Evolutionary conservation across 2,888 invertebrate genomes (phyloP).

Genomic region (Mesochorus sp.): DNA sequence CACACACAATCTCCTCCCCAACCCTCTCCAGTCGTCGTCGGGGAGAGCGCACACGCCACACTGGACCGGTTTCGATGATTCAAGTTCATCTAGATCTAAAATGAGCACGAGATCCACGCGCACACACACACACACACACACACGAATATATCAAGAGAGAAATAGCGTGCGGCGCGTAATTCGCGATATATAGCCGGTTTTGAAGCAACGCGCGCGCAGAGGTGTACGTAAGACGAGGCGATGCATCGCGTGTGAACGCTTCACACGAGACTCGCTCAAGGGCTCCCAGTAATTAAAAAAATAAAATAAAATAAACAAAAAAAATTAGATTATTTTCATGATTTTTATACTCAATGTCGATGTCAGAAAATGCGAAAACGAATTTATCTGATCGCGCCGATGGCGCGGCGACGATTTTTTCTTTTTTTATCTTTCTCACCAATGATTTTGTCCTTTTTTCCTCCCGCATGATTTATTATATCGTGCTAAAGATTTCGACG

Average conservation of each 20-base stretch:
- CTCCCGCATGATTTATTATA: no score
- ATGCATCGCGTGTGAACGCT: conserved; percentile 52
- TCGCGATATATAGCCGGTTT: conserved; percentile 50
- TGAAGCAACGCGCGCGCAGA: conserved; percentile 3
- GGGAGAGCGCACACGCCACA: conserved; percentile 38
- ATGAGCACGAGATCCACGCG: conserved; percentile 47
- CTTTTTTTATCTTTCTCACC: no score
- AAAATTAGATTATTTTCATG: not conserved
- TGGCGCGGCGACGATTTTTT: no score
- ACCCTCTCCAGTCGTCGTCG: not conserved
- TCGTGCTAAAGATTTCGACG: no score
- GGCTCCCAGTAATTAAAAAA: conserved; percentile 51
- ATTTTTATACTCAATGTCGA: no score
- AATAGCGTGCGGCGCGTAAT: conserved; percentile 12
- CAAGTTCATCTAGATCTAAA: conserved; percentile 77
- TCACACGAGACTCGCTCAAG: conserved; percentile 38
- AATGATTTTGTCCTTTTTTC: no score
- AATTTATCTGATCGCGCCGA: no score
- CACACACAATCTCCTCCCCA: not conserved
- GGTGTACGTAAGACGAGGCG: not conserved
- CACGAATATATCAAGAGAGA: not conserved
- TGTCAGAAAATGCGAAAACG: no score
- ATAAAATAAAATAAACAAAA: no score
- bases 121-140: conserved; percentile 1
- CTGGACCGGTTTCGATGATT: conserved; percentile 77